Percentiles rank a stretch among this genome's conserved stretches.
phyloP scores from a whole-genome alignment of 1,140 invertebrate genomes.

The Drosophila sp. region DNA sequence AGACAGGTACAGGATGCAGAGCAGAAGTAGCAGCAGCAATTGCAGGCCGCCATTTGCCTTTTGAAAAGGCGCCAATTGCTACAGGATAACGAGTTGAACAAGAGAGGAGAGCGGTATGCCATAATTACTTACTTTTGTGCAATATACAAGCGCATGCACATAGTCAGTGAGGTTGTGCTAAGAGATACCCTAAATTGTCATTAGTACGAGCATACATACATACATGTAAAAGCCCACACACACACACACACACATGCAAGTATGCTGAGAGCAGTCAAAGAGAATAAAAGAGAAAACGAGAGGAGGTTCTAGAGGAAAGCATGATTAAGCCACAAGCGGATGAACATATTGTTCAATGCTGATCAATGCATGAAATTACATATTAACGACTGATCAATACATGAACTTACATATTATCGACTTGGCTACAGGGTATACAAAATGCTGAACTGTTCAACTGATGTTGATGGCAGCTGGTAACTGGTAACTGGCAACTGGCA shows the following conservation, averaged over 20 bases:
- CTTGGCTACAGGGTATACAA: slow-evolving; percentile 6
- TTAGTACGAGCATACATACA: no score
- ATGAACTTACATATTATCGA: background rate
- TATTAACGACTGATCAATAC: background rate
- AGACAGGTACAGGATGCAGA: slow-evolving; percentile 37
- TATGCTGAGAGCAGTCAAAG: background rate
- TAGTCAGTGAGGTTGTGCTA: background rate
- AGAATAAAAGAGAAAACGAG: background rate
- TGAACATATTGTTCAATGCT: no score
- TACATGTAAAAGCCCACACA: no score
- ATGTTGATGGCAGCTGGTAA: slow-evolving; percentile 9
- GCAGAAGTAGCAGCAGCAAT: background rate
- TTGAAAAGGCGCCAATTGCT: slow-evolving; percentile 32
- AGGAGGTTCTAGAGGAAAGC: background rate
- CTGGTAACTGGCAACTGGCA: slow-evolving; percentile 16
- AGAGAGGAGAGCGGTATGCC: slow-evolving; percentile 18
- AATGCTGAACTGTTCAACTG: slow-evolving; percentile 12
- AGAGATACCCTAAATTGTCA: background rate
- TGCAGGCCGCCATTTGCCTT: slow-evolving; percentile 27
- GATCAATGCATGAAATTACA: no score
- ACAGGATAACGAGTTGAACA: slow-evolving; percentile 19
- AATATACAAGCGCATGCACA: background rate
- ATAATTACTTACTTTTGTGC: slow-evolving; percentile 71
- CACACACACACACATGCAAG: background rate
- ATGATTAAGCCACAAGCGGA: no score